phyloP scores from a whole-genome alignment of 2,797 vertebrate species.

The Crocodylus rhombifer region DNA sequence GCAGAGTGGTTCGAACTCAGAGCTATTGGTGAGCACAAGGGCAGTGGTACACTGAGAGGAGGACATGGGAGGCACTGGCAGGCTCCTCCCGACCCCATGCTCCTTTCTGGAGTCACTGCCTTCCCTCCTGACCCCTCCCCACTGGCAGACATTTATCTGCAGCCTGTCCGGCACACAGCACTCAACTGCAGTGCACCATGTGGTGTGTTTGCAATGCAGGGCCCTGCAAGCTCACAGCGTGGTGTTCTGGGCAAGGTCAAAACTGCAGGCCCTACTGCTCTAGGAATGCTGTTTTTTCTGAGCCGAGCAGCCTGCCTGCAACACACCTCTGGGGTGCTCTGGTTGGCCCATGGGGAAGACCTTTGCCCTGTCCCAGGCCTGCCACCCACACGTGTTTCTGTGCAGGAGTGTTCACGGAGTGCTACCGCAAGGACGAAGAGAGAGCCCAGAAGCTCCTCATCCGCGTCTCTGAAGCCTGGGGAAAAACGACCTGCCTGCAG shows the following conservation, averaged over 20 bases:
- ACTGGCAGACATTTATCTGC: too few species aligned
- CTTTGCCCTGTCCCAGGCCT: background rate
- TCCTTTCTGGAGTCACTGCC: accelerated
- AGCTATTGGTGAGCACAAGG: constrained; percentile 86
- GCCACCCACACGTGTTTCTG: accelerated
- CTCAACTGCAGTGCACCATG: too few species aligned
- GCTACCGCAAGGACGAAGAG: constrained; percentile 87
- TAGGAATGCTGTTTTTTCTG: too few species aligned
- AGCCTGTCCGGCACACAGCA: too few species aligned
- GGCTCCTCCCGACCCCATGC: background rate
- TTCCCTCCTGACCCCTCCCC: background rate
- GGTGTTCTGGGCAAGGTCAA: too few species aligned
- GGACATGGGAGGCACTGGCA: background rate
- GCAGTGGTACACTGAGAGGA: background rate
- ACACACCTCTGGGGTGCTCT: too few species aligned
- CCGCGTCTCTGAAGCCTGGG: constrained; percentile 90
- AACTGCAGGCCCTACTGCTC: too few species aligned
- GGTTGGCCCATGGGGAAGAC: accelerated
- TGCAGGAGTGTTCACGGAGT: constrained; percentile 92
- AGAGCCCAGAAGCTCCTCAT: constrained; percentile 90
- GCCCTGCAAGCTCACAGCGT: too few species aligned
- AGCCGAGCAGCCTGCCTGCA: too few species aligned
- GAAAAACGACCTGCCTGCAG: constrained; percentile 90
- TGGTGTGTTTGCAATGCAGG: too few species aligned
- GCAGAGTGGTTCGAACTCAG: constrained; percentile 88